Conservation (phyloP, 2,888 invertebrate genomes). For the Abrostola triplasia region DNA sequence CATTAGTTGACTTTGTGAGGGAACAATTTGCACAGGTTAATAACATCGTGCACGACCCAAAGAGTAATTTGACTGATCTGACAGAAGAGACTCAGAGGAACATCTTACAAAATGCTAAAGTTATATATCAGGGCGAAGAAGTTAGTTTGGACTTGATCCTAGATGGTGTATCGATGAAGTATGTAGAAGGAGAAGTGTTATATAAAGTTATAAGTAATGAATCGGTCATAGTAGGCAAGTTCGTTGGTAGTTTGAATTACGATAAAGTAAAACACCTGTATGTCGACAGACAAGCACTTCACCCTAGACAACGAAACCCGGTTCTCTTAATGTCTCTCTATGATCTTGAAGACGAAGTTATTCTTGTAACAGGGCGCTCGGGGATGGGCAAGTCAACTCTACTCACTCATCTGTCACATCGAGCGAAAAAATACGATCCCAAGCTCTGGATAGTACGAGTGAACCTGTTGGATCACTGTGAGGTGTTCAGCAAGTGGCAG, state of each 20-base stretch:
- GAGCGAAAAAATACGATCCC: conserved; percentile 33
- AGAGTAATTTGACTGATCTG: conserved; percentile 24
- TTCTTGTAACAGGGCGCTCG: conserved; percentile 33
- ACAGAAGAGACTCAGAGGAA: conserved; percentile 16
- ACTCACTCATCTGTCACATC: conserved; percentile 43
- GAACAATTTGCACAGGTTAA: conserved; percentile 2
- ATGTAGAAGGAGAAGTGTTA: conserved; percentile 27
- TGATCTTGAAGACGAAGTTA: conserved; percentile 8
- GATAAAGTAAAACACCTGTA: conserved; percentile 30
- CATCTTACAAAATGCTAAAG: conserved; percentile 14
- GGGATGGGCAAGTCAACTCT: conserved; percentile 55
- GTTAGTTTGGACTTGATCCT: conserved; percentile 23
- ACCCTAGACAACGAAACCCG: not conserved
- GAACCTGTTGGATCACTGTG: conserved; percentile 25
- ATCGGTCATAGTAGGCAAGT: conserved; percentile 6
- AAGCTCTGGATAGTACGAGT: conserved; percentile 42
- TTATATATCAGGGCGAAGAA: conserved; percentile 32
- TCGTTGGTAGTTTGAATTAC: conserved; percentile 15
- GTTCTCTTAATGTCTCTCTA: conserved; percentile 17
- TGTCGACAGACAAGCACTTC: conserved; percentile 11
- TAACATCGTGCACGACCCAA: conserved; percentile 9
- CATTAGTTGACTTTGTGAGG: not conserved
- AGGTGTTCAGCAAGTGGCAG: conserved; percentile 32
- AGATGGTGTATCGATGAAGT: conserved; percentile 13
- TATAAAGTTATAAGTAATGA: conserved; percentile 25